These are phyloP conservation scores for Diloba caeruleocephala DNA, from an alignment of 2,888 invertebrate species.

Conservation along the genomic window DNA sequence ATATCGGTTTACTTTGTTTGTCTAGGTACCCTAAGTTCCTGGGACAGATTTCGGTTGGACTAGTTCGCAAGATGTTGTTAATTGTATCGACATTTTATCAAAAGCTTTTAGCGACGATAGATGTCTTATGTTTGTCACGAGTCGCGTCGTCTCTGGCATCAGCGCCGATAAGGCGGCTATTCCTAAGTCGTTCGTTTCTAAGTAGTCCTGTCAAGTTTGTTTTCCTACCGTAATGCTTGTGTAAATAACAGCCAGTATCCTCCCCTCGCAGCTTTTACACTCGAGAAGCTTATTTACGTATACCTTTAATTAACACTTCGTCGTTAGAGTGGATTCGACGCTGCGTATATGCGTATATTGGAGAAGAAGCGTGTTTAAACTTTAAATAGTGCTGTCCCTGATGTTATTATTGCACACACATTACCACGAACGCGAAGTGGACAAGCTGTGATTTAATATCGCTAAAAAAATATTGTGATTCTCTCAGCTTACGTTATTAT, in stretches of 20 bases:
- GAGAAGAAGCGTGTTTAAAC: constrained; percentile 51
- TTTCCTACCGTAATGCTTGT: constrained; percentile 79
- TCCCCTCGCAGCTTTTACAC: constrained; percentile 63
- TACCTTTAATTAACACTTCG: constrained; percentile 78
- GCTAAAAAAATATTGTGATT: no score
- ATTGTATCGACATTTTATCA: constrained; percentile 22
- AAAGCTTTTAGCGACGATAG: constrained; percentile 69
- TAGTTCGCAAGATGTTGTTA: constrained; percentile 6
- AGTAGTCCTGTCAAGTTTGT: constrained; percentile 76
- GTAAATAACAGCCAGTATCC: constrained; percentile 69
- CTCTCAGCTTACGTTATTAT: no score
- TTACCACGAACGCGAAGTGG: no score
- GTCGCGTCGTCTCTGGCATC: constrained; percentile 59
- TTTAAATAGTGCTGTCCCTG: no score
- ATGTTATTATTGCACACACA: no score
- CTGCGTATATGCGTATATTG: constrained; percentile 53
- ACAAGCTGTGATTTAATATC: no score
- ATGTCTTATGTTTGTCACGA: constrained; percentile 70
- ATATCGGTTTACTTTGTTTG: no score
- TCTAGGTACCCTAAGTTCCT: no score
- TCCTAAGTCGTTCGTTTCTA: constrained; percentile 56
- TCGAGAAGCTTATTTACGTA: constrained; percentile 70
- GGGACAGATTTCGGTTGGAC: no score
- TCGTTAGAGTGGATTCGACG: constrained; percentile 61
- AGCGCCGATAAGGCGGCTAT: constrained; percentile 47